Evolutionary conservation across 2,797 vertebrate species (phyloP).

Genomic region (Schizopygopsis malacanthus): DNA sequence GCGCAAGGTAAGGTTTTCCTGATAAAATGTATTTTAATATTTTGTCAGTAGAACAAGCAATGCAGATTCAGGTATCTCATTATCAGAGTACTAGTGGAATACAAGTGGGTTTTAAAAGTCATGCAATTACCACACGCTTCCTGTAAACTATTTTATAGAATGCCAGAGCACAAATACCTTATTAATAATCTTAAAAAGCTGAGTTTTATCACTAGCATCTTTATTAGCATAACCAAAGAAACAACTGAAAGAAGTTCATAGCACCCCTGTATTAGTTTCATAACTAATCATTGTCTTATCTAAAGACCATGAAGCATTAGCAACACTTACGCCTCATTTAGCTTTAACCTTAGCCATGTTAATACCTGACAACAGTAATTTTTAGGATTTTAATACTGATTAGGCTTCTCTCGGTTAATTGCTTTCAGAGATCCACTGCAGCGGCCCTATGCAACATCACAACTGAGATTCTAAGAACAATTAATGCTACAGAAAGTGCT

Average conservation of each 20-base stretch:
- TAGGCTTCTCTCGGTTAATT: conserved; percentile 66
- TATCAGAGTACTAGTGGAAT: not conserved
- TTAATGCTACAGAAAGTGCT: conserved; percentile 84
- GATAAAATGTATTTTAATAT: not conserved
- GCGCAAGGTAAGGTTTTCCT: conserved; percentile 3
- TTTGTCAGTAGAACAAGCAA: not conserved
- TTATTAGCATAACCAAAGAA: not conserved
- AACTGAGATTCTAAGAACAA: conserved; percentile 84
- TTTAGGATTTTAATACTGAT: conserved; percentile 43
- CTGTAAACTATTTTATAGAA: not conserved
- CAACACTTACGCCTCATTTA: not conserved
- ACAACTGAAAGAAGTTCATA: not conserved
- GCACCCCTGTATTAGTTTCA: not conserved
- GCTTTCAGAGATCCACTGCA: conserved; percentile 82
- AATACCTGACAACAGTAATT: not conserved
- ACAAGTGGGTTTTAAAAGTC: not conserved
- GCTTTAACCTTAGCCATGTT: conserved; percentile 6
- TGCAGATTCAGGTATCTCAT: not conserved
- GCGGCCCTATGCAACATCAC: conserved; percentile 88
- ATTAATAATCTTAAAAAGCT: not conserved
- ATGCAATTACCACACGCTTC: not conserved
- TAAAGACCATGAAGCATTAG: conserved; percentile 6
- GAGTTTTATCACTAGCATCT: not conserved
- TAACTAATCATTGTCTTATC: not conserved
- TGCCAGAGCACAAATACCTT: not conserved